Evolutionary conservation across 1,140 invertebrate genomes (phyloP), one percentile per base, ranked within the genome.

Genomic region (Luehdorfia chinensis): DNA sequence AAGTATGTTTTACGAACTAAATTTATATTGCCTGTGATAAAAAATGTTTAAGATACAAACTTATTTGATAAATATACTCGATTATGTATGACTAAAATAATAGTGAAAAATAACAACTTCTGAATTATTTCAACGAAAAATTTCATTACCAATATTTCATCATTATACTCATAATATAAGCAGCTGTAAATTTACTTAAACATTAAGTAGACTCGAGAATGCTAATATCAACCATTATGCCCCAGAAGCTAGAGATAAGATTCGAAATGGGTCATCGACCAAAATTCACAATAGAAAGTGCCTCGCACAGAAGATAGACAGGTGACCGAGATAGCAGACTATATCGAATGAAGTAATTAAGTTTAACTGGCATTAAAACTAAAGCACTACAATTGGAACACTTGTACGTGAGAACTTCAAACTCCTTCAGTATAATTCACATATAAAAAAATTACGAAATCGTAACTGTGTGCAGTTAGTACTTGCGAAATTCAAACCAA

Each of bases 261-360:
- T 43, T 28, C 9, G 25, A 43, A 43, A 43, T 30, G 39, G 39
- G 39, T 30, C 39, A 43, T 28, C 37, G 37, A 41, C 37, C 37
- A 23, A 28, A 8, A 15, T 11, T 41, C 37, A 41, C 37, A 41
- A 41, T 41, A 41, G 37, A 41, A 41, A 41, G 13, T 41, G 23
- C 13, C 23, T 27, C 13, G n/a, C 18, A 28, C 8, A 4, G 13
- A 15, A 41, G 37, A 41, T 41, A 41, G 37, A 12, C 37, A 41
- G 37, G 37, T 41, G 37, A 41, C 37, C 37, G 37, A 41, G 23
- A 41, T 41, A 41, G 13, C 37, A 14, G 16, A 41, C 37, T 27
- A 7, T 34, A 34, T 41, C 37, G 12, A 1, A 41, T 27, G 23
- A n/a, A 23, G 3, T 41, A 41, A 41, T 41, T 41, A 27, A 15